phyloP scores from a whole-genome alignment of 2,113 vertebrate genomes.

The Fulmarus glacialis region DNA sequence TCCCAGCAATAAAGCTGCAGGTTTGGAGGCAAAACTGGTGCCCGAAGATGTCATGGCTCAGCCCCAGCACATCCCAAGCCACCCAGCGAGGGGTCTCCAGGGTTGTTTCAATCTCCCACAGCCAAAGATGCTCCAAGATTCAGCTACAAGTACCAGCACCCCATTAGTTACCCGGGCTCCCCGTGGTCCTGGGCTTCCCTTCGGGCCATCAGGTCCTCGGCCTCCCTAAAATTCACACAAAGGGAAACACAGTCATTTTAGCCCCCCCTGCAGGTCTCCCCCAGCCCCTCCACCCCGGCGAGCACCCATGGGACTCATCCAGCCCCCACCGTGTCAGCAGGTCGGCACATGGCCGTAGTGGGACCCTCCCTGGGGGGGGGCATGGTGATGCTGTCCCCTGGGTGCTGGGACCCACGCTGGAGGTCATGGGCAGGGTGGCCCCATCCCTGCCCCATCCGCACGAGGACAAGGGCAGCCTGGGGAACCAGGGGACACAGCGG shows the following conservation, averaged over 20 bases:
- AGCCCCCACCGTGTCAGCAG: fast-evolving
- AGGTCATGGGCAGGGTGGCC: not conserved
- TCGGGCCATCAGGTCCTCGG: slow-evolving; percentile 79
- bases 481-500: not conserved
- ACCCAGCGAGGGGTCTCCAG: not conserved
- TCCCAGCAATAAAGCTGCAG: not conserved
- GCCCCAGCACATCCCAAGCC: not conserved
- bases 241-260: not conserved
- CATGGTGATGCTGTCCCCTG: not conserved
- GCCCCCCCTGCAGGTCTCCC: not conserved
- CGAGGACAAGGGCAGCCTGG: fast-evolving
- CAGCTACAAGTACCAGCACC: not conserved
- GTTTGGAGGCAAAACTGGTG: not conserved
- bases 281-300: fast-evolving
- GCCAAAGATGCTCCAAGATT: not conserved
- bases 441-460: fast-evolving
- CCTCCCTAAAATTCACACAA: slow-evolving; percentile 76
- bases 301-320: not conserved
- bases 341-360: fast-evolving
- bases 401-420: not conserved
- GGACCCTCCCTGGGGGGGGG: not conserved
- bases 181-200: slow-evolving; percentile 76
- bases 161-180: slow-evolving; percentile 78
- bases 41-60: not conserved
- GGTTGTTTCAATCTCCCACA: not conserved